Percentiles rank a stretch among this genome's conserved stretches.
phyloP scores from a whole-genome alignment of 2,113 vertebrate genomes.

The Rana temporaria region DNA sequence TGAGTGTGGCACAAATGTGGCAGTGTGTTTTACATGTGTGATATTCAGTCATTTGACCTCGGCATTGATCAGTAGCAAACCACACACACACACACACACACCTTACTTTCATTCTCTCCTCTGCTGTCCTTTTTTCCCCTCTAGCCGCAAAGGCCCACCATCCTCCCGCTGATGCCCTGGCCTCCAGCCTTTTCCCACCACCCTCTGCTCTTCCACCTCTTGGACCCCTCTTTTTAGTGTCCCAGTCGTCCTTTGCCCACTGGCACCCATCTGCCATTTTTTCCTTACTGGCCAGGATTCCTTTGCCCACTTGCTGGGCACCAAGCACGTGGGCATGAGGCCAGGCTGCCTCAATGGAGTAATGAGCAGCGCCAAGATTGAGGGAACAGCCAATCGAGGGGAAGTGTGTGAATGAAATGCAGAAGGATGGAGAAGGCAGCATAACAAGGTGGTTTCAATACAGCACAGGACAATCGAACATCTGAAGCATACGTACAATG shows the following conservation, averaged over 20 bases:
- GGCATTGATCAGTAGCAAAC: background rate
- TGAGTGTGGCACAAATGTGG: no score
- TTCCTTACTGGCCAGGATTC: constrained; percentile 60
- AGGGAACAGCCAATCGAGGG: constrained; percentile 8
- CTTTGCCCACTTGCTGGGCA: constrained; percentile 74
- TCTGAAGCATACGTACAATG: background rate
- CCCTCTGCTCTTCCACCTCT: constrained; percentile 8
- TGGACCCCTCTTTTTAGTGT: constrained; percentile 62
- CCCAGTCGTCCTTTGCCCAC: constrained; percentile 71
- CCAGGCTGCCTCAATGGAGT: constrained; percentile 1
- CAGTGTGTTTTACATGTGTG: no score
- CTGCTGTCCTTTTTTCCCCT: background rate
- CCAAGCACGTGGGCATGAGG: background rate
- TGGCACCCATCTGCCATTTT: constrained; percentile 66
- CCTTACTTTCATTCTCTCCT: background rate
- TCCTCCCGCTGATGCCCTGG: constrained; percentile 6
- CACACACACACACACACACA: background rate
- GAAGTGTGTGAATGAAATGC: constrained; percentile 5
- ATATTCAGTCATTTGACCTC: background rate
- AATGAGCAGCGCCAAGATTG: background rate
- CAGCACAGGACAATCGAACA: constrained; percentile 6
- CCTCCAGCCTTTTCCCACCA: background rate
- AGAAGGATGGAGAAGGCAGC: background rate
- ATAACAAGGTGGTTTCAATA: background rate
- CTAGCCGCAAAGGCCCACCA: background rate